phyloP scores from a whole-genome alignment of 2,888 invertebrate genomes.

The Orthosia gothica region DNA sequence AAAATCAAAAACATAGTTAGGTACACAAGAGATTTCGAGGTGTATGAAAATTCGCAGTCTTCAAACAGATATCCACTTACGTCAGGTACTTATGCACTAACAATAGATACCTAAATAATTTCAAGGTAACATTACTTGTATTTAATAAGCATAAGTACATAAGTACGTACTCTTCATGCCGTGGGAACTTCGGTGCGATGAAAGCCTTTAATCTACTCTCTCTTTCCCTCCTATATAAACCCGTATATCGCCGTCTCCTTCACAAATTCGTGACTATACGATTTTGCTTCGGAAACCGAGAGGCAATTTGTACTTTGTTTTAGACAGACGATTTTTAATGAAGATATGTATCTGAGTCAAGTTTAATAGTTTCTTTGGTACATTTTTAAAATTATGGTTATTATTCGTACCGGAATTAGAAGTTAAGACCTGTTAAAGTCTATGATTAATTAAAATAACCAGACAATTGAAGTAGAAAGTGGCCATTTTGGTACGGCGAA shows the following conservation, averaged over 20 bases:
- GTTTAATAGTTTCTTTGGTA: slow-evolving; percentile 45
- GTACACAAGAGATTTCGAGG: too few species aligned
- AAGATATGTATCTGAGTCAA: slow-evolving; percentile 70
- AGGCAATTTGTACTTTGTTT: slow-evolving; percentile 78
- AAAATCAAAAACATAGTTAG: too few species aligned
- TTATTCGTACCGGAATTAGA: slow-evolving; percentile 8
- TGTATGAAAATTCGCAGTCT: background rate
- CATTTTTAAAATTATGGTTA: slow-evolving; percentile 32
- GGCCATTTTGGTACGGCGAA: background rate
- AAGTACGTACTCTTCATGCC: slow-evolving; percentile 68
- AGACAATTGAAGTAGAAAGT: background rate
- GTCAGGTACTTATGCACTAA: background rate
- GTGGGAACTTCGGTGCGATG: slow-evolving; percentile 79
- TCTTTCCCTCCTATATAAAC: slow-evolving; percentile 45
- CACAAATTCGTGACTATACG: slow-evolving; percentile 86
- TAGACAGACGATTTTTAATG: slow-evolving; percentile 74
- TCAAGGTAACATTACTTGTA: slow-evolving; percentile 35
- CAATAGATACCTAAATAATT: slow-evolving; percentile 13
- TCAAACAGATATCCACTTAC: background rate
- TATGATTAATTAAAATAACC: background rate
- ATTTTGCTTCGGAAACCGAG: slow-evolving; percentile 78
- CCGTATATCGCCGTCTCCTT: slow-evolving; percentile 66
- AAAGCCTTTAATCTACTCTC: slow-evolving; percentile 69
- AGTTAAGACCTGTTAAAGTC: background rate
- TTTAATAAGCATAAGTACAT: slow-evolving; percentile 39